Percentiles rank a stretch among this genome's conserved stretches.
These are phyloP conservation scores for Ia io DNA, from an alignment of 2,113 vertebrate genomes.

Conservation along the genomic window DNA sequence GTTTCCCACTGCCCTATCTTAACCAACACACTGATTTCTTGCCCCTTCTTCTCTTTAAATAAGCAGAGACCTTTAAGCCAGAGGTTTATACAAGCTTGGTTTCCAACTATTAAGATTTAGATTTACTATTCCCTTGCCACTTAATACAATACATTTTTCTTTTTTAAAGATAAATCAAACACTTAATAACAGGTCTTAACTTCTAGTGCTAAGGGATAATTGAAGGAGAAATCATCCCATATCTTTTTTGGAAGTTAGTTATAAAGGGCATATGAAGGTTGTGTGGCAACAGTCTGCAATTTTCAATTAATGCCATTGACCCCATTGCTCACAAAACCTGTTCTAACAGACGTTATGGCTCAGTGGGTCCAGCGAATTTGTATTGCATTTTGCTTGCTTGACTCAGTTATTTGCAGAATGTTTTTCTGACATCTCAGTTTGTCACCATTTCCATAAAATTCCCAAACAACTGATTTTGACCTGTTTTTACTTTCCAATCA, in stretches of 20 bases:
- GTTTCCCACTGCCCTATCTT: not conserved
- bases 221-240: not conserved
- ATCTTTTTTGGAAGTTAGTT: not conserved
- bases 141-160: not conserved
- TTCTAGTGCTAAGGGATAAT: not conserved
- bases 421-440: constrained; percentile 32
- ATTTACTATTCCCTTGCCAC: not conserved
- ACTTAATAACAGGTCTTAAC: not conserved
- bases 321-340: not conserved
- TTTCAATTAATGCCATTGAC: not conserved
- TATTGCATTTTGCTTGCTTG: not conserved
- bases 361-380: not conserved
- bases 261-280: not conserved
- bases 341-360: not conserved
- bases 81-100: not conserved
- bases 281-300: not conserved
- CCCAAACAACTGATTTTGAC: not conserved
- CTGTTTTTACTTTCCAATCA: not conserved
- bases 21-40: not conserved
- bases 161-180: not conserved
- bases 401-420: constrained; percentile 10
- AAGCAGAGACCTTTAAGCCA: not conserved
- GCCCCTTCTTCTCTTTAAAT: not conserved
- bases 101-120: not conserved
- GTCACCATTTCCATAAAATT: not conserved